Evolutionary conservation across 1,140 invertebrate species (phyloP).

Genomic region (Diorhabda sublineata): DNA sequence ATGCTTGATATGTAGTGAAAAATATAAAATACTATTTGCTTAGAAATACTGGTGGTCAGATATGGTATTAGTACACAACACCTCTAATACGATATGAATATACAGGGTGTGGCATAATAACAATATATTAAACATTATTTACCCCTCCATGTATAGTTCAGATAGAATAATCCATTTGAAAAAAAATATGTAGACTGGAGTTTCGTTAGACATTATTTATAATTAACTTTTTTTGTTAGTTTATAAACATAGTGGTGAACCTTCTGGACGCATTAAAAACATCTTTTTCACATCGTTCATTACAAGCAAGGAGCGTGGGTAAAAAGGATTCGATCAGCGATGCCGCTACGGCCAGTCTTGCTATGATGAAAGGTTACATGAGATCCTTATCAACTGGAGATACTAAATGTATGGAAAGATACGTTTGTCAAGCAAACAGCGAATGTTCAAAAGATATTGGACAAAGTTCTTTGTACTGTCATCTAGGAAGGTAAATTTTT

Average conservation of each 20-base stretch:
- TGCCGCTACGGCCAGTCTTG: slow-evolving; percentile 76
- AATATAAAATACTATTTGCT: no score
- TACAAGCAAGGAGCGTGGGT: slow-evolving; percentile 74
- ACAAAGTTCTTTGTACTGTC: slow-evolving; percentile 81
- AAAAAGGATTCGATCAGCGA: slow-evolving; percentile 81
- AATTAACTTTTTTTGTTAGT: slow-evolving; percentile 54
- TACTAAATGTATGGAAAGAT: slow-evolving; percentile 74
- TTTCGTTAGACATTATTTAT: no score
- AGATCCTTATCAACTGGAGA: slow-evolving; percentile 76
- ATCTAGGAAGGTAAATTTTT: slow-evolving; percentile 83
- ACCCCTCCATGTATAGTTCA: no score
- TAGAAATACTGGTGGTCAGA: no score
- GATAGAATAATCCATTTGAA: no score
- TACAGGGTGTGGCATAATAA: no score
- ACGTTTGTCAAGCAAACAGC: slow-evolving; percentile 82
- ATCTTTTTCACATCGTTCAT: slow-evolving; percentile 83
- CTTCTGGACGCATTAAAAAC: slow-evolving; percentile 85
- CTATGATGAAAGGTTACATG: slow-evolving; percentile 85
- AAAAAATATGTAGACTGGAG: no score
- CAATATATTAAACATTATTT: no score
- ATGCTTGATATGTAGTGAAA: no score
- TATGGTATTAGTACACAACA: no score
- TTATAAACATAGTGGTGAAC: slow-evolving; percentile 86
- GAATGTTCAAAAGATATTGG: slow-evolving; percentile 82
- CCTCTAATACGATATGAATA: no score